Evolutionary conservation across 2,113 vertebrate genomes (phyloP).

Genomic region (Hystrix brachyura): DNA sequence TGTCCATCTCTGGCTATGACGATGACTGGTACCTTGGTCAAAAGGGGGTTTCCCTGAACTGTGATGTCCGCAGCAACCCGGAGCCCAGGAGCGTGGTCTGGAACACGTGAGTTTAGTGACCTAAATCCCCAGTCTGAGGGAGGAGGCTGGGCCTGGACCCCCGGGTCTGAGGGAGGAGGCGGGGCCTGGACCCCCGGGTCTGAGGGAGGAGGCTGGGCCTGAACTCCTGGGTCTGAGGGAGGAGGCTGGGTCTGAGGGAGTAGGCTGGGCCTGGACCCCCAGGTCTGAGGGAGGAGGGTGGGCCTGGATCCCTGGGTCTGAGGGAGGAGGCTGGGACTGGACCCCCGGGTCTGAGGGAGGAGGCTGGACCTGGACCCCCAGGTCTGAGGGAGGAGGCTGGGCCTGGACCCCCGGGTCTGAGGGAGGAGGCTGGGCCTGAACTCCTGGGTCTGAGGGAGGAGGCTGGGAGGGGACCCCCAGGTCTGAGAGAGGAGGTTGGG

Average conservation of each 20-base stretch:
- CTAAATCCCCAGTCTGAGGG: background rate
- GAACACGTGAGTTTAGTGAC: slow-evolving; percentile 88
- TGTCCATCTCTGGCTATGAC: slow-evolving; percentile 90
- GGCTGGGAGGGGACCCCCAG: background rate
- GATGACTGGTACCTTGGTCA: slow-evolving; percentile 90
- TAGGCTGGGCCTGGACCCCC: background rate
- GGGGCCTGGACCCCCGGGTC: background rate
- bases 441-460: background rate
- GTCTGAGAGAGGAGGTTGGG: background rate
- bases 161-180: background rate
- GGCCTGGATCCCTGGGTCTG: too few relatives aligned
- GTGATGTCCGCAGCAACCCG: slow-evolving; percentile 89
- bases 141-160: background rate
- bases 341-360: too few relatives aligned
- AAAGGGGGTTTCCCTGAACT: slow-evolving; percentile 86
- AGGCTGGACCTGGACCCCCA: too few relatives aligned
- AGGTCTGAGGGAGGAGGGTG: background rate
- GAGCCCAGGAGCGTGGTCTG: slow-evolving; percentile 82
- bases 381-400: too few relatives aligned
- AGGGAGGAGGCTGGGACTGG: too few relatives aligned
- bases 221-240: too few relatives aligned
- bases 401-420: too few relatives aligned
- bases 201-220: too few relatives aligned
- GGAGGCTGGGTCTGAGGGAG: background rate
- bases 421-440: too few relatives aligned